Evolutionary conservation across 2,113 vertebrate species (phyloP), one percentile per base, ranked within the genome.

Genomic region (Hemicordylus capensis): DNA sequence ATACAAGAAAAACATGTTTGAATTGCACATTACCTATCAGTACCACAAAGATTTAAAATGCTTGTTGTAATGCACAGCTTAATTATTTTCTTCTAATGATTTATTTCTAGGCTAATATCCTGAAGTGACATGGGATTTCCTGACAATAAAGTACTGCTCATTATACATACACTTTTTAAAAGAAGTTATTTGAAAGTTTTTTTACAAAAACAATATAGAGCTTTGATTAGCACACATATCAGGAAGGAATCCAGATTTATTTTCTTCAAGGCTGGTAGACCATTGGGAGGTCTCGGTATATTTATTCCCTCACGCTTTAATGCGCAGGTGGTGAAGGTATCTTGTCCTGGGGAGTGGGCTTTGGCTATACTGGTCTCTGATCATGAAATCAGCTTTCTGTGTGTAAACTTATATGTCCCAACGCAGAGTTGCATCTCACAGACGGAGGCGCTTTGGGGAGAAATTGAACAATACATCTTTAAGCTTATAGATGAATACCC

Each of bases 1-100:
- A 91, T 92, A 93, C 39, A 92, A 92, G 91, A 94, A 94, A 88
- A 95, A 92, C 84, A 77, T 51, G 56, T 93, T 93, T 3, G 90
- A 92, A 93, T 89, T 90, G 75, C 58, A 88, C 69, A 84, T 93
- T 91, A 84, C 86, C 91, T 93, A 87, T 91, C 78, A 85, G 54
- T 76, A 81, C 79, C 26, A 24, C 1, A 24, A 86, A 91, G 92
- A 90, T 92, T 92, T 88, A 85, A 85, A 85, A 70, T 79, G 82
- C 86, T 85, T 88, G 89, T 84, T 81, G 56, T 64, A 46, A 48
- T 87, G 24, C 75, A 78, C 89, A 91, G 42, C 64, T 63, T 79
- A 88, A 89, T 88, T 90, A 87, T 81, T 67, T 93, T 91, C 76
- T 94, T 76, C 34, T 81, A 86, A 93, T 86, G n/a, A 88, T 92